A percentile compares a stretch with the other conserved stretches of the same genome.
phyloP scores from a whole-genome alignment of 2,888 invertebrate species.

The Polymixis lichenea region DNA sequence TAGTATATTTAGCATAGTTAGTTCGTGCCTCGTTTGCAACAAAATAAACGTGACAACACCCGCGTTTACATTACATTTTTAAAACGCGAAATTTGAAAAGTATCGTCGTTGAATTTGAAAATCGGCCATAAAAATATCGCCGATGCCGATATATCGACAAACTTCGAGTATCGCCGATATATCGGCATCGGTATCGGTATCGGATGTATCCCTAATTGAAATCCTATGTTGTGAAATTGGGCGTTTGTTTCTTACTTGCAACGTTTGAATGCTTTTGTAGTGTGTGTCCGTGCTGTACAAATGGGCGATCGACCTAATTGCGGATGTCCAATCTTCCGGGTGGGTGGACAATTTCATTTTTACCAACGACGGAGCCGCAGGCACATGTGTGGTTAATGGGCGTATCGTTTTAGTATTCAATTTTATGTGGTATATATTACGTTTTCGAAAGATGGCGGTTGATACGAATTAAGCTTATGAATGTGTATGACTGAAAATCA shows the following conservation, averaged over 20 bases:
- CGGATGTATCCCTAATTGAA: too few relatives aligned
- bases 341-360: conserved; percentile 68
- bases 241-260: conserved; percentile 23
- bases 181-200: too few relatives aligned
- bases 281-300: conserved; percentile 28
- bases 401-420: conserved; percentile 54
- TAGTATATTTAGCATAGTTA: too few relatives aligned
- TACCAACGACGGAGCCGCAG: conserved; percentile 32
- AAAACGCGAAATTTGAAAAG: too few relatives aligned
- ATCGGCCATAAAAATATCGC: too few relatives aligned
- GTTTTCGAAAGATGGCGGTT: conserved; percentile 21
- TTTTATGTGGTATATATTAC: conserved; percentile 35
- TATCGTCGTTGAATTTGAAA: too few relatives aligned
- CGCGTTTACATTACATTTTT: too few relatives aligned
- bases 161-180: too few relatives aligned
- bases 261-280: conserved; percentile 31
- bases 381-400: conserved; percentile 47
- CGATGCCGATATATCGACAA: too few relatives aligned
- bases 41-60: too few relatives aligned
- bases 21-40: too few relatives aligned
- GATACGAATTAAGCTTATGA: not conserved
- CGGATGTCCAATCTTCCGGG: conserved; percentile 68
- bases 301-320: conserved; percentile 61
- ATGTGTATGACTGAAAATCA: not conserved
- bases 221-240: conserved; percentile 26